phyloP scores from a whole-genome alignment of 2,888 invertebrate genomes.

The Eilema griseolum region DNA sequence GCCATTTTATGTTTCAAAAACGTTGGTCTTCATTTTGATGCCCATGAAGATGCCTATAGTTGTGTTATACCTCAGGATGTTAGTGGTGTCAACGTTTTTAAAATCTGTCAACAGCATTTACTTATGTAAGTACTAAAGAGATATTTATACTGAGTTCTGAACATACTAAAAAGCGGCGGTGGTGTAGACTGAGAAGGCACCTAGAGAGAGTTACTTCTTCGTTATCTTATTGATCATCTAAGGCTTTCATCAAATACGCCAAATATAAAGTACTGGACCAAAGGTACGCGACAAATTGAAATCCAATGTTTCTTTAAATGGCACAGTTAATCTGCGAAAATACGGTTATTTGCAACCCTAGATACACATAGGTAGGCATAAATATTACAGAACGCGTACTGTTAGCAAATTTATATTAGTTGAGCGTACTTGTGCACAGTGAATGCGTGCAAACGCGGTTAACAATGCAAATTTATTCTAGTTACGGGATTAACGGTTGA shows the following conservation, averaged over 20 bases:
- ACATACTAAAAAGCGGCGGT: no score
- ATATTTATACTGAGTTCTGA: no score
- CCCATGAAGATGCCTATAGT: neutral
- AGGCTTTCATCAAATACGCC: no score
- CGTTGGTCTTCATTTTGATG: neutral
- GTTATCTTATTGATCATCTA: no score
- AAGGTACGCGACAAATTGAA: no score
- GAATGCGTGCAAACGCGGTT: conserved; percentile 65
- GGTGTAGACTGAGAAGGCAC: no score
- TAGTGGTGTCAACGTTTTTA: no score
- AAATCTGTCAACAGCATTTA: neutral
- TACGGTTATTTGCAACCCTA: neutral
- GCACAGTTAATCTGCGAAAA: neutral
- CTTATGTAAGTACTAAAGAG: neutral
- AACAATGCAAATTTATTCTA: conserved; percentile 84
- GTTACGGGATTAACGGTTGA: conserved; percentile 78
- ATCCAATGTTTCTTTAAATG: neutral
- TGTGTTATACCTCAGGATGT: neutral
- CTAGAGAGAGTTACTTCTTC: no score
- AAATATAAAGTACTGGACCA: no score
- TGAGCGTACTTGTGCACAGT: conserved; percentile 62
- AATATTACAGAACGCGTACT: conserved; percentile 39
- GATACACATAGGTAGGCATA: conserved; percentile 14
- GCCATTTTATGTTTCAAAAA: neutral
- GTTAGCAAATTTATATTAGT: conserved; percentile 68